phyloP scores from a whole-genome alignment of 2,797 vertebrate genomes.

The Manis crassicaudata region DNA sequence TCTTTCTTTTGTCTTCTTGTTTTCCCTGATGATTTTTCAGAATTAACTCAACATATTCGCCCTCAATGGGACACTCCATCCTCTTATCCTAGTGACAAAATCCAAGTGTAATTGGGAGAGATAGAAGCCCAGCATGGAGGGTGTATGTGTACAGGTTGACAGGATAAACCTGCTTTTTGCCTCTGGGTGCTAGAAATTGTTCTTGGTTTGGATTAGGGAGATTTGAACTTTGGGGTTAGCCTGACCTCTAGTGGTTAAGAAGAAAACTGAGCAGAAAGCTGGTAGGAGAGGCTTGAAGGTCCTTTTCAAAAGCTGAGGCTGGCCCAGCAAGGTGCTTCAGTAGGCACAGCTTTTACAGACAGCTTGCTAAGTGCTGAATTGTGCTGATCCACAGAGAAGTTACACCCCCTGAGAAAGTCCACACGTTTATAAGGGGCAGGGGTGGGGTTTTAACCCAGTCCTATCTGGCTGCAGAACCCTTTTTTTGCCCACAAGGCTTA shows the following conservation, averaged over 20 bases:
- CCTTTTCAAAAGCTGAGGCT: neutral
- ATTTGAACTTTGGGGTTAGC: slow-evolving; percentile 64
- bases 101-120: neutral
- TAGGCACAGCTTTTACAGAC: neutral
- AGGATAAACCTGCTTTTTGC: neutral
- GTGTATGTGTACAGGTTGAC: rapidly evolving
- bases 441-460: neutral
- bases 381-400: neutral
- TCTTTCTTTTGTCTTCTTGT: neutral
- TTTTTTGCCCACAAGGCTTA: neutral
- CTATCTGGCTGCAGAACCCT: neutral
- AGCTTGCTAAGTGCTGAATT: neutral
- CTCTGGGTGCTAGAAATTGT: neutral
- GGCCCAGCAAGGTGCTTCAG: rapidly evolving
- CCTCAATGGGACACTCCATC: neutral
- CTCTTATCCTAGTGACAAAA: neutral
- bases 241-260: slow-evolving; percentile 81
- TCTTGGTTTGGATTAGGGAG: rapidly evolving
- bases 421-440: neutral
- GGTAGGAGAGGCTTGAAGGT: rapidly evolving
- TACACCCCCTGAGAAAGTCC: neutral
- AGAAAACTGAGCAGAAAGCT: neutral
- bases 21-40: neutral
- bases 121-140: neutral
- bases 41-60: neutral